Evolutionary conservation across 2,797 vertebrate species (phyloP), one percentile per base, ranked within the genome.

Genomic region (Coreius guichenoti): DNA sequence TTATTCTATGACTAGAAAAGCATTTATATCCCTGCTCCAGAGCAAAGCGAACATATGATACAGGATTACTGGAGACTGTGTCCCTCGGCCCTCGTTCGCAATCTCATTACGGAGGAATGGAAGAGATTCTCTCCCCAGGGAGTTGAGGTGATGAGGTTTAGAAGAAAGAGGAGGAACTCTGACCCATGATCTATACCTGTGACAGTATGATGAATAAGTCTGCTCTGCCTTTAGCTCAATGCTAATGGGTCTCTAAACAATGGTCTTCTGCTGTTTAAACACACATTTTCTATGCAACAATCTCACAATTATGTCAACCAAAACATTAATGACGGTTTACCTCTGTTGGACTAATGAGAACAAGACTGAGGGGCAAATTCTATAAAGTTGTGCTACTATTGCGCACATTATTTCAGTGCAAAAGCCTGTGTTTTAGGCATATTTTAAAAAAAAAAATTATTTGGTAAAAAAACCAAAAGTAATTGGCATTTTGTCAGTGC

Each of bases 121-220:
- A 74, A 56, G 77, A 68, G 21, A 80, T 31, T 29, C 39, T 69
- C n/a, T 77, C 81, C 73, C 49, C 3, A 26, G 78, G 70, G n/a
- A 47, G 86, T 26, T 77, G 39, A 68, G 85, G 86, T 80, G 70
- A 81, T 83, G 67, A 85, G 58, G 51, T 80, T 84, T 72, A 65
- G 14, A 86, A 83, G 76, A 83, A 80, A 87, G 85, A 90, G 14
- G 33, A 47, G 49, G 88, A 89, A 88, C 83, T 89, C 80, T 91
- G 89, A 93, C 92, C 89, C 69, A 11, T 89, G 90, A 92, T 92
- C 87, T 78, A 86, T 91, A 86, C 84, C 88, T 88, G 83, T 90
- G 90, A 90, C 89, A 91, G 85, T 88, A 88, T 90, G 85, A 90
- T 90, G 72, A 88, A 86, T 84, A 90, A 92, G 87, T 77, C 86